Evolutionary conservation across 1,140 invertebrate species (phyloP).

Genomic region (Drosophila grimshawi): DNA sequence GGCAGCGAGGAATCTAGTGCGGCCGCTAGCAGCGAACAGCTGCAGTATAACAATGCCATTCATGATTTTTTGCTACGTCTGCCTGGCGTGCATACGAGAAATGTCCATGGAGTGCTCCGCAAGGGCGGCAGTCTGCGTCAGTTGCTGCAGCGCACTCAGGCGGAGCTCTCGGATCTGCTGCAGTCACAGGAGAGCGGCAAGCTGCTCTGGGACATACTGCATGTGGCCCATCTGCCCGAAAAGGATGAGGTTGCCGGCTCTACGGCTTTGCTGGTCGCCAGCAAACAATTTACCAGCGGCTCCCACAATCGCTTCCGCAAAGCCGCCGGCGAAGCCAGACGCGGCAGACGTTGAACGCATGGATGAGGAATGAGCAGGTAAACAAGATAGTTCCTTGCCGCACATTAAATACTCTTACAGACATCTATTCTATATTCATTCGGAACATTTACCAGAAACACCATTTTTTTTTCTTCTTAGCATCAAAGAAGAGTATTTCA

Average conservation of each 20-base stretch:
- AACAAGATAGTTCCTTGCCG: background rate
- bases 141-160: constrained; percentile 86
- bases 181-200: constrained; percentile 88
- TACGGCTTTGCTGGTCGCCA: constrained; percentile 65
- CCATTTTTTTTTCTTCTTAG: no score
- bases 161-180: constrained; percentile 88
- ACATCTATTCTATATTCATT: background rate
- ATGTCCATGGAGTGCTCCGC: constrained; percentile 91
- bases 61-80: constrained; percentile 95
- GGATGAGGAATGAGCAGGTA: background rate
- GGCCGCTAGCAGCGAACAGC: constrained; percentile 80
- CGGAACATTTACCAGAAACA: no score
- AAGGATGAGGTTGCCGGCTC: constrained; percentile 83
- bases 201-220: constrained; percentile 87
- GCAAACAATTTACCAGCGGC: constrained; percentile 67
- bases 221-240: constrained; percentile 86
- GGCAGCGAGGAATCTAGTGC: constrained; percentile 86
- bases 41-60: constrained; percentile 90
- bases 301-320: constrained; percentile 77
- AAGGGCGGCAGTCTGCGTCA: constrained; percentile 91
- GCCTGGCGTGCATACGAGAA: constrained; percentile 95
- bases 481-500: no score
- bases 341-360: constrained; percentile 35
- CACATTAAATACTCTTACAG: background rate
- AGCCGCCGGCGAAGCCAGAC: constrained; percentile 58